Evolutionary conservation across 2,797 vertebrate species (phyloP), one percentile per base, ranked within the genome.

Genomic region (Sciurus carolinensis): DNA sequence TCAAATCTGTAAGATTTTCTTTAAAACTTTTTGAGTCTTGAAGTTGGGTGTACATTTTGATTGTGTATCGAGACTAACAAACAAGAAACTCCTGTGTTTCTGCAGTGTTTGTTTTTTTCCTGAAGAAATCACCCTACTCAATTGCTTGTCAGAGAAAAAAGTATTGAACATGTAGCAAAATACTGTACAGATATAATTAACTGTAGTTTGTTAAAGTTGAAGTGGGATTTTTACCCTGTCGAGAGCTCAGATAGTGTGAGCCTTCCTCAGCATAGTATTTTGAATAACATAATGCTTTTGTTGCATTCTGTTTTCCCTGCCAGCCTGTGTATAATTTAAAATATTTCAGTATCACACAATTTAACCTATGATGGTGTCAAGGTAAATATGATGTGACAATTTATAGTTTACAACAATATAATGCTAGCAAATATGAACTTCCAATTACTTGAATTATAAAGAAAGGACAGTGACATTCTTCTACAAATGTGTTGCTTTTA

Each of bases 321-420:
- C 11, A 75, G 14, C 36, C 52, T 83, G 3, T 79, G 30, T 81
- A 30, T 44, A 44, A 47, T 50, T 76, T 5, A 80, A 14, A 90
- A 47, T 13, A 36, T 10, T n/a, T 47, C 59, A 42, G 5, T 79
- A 33, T 72, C 33, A 15, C 5, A 30, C 33, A 88, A 0, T 76
- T 90, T 90, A 77, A 28, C 77, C 39, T 75, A 5, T 72, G 54
- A n/a, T 85, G 1, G 87, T 59, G 26, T 91, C 15, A 67, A 87
- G 3, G 39, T 83, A 52, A 80, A 72, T 62, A 36, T 44, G 13
- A 82, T 96, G 44, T 72, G 22, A 26, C 15, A 73, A 62, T 6
- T 57, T 95, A 88, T 82, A 95, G 28, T 97, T 94, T 64, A 72
- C 77, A 94, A 52, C 2, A 47, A 9, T 28, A n/a, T 69, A 69